These are phyloP conservation scores for Notospermus geniculatus DNA, from an alignment of 1,140 invertebrate species.

Conservation along the genomic window DNA sequence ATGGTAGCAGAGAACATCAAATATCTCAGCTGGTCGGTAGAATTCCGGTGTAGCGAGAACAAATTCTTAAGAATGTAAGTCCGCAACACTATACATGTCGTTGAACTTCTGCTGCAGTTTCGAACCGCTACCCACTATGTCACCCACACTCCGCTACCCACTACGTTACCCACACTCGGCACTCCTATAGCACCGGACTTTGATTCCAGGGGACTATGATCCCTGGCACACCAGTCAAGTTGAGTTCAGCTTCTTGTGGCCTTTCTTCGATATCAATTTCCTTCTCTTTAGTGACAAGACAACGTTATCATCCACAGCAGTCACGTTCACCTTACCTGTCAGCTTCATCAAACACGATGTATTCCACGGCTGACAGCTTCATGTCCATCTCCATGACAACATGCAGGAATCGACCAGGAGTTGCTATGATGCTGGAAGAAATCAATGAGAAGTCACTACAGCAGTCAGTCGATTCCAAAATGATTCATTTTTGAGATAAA, in stretches of 20 bases:
- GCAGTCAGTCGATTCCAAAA: conserved; percentile 25
- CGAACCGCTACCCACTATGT: too few relatives aligned
- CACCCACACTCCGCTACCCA: too few relatives aligned
- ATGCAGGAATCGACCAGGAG: conserved; percentile 95
- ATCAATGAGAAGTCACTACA: background rate
- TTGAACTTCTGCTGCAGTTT: too few relatives aligned
- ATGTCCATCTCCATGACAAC: conserved; percentile 95
- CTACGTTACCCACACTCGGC: too few relatives aligned
- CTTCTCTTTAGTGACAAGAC: conserved; percentile 8
- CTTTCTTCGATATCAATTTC: too few relatives aligned
- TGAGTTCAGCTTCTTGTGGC: conserved; percentile 44
- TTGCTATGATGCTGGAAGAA: conserved; percentile 77
- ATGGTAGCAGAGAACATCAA: background rate
- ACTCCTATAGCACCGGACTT: too few relatives aligned
- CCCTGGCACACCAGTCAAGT: conserved; percentile 11
- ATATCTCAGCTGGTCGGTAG: background rate
- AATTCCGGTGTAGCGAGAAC: too few relatives aligned
- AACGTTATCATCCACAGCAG: background rate
- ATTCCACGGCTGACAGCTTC: conserved; percentile 81
- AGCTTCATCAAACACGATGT: conserved; percentile 97
- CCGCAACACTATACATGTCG: too few relatives aligned
- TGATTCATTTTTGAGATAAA: background rate
- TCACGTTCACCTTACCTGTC: conserved; percentile 69
- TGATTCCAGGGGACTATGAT: background rate
- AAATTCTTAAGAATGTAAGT: too few relatives aligned